Percentiles rank a stretch among this genome's conserved stretches.
phyloP scores from a whole-genome alignment of 2,797 vertebrate species.

The Florisuga fusca region DNA sequence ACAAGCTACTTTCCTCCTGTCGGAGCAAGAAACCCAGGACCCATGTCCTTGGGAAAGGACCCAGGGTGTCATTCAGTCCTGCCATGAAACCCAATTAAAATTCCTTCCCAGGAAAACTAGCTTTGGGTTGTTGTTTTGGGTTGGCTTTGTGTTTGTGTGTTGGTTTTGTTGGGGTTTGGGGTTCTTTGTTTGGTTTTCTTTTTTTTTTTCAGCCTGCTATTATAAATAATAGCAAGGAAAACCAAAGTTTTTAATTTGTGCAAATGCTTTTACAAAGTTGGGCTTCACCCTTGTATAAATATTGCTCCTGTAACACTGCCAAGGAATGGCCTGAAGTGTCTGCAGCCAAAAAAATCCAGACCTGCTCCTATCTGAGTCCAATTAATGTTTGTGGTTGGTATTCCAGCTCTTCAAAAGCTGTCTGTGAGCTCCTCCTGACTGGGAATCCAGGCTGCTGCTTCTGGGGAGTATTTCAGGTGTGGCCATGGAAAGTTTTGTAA shows the following conservation, averaged over 20 bases:
- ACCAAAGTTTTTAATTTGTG: slow-evolving; percentile 45
- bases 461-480: neutral
- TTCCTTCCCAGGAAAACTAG: neutral
- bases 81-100: slow-evolving; percentile 13
- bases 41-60: neutral
- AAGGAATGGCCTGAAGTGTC: slow-evolving; percentile 39
- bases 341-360: slow-evolving; percentile 9
- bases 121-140: neutral
- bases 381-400: neutral
- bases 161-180: no score
- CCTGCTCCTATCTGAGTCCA: slow-evolving; percentile 7
- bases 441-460: neutral
- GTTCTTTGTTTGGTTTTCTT: no score
- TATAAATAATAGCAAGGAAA: slow-evolving; percentile 51
- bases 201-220: neutral
- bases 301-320: slow-evolving; percentile 53
- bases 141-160: neutral
- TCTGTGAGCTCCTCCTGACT: neutral
- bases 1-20: neutral
- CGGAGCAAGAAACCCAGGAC: neutral
- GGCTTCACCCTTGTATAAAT: slow-evolving; percentile 47
- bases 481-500: neutral
- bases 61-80: neutral
- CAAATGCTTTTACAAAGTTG: slow-evolving; percentile 29
- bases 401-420: neutral